A percentile compares a stretch with the other conserved stretches of the same genome.
These are phyloP conservation scores for Urophycis tenuis DNA, from an alignment of 2,797 vertebrate species.

Conservation along the genomic window DNA sequence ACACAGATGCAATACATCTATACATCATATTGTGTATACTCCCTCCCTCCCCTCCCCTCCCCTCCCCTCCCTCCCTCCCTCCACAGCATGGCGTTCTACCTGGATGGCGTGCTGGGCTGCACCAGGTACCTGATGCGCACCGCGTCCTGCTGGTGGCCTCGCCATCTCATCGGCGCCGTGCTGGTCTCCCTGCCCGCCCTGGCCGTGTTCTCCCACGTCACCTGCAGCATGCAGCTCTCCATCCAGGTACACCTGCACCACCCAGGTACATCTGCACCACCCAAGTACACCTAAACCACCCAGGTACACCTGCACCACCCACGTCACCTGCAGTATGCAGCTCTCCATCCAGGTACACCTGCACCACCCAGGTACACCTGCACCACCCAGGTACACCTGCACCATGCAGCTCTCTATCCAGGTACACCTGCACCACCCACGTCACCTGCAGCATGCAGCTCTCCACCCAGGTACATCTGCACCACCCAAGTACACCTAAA, in stretches of 20 bases:
- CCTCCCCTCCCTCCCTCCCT: not conserved
- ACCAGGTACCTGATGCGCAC: constrained; percentile 78
- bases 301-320: no score
- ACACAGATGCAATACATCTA: not conserved
- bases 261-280: no score
- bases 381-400: no score
- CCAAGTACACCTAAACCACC: no score
- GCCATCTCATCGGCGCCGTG: constrained; percentile 84
- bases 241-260: constrained; percentile 75
- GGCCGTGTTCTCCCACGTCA: constrained; percentile 84
- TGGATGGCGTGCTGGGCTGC: constrained; percentile 81
- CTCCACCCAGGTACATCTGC: no score
- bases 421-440: no score
- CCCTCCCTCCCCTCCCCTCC: not conserved
- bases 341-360: no score
- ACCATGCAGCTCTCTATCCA: no score
- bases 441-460: no score
- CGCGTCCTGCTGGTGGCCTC: constrained; percentile 85
- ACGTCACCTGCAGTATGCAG: no score
- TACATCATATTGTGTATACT: not conserved
- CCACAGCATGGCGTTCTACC: constrained; percentile 86
- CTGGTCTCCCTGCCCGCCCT: constrained; percentile 86
- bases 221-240: constrained; percentile 80
- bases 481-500: no score
- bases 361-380: no score